phyloP scores from a whole-genome alignment of 2,797 vertebrate genomes.

The Pogonophryne albipinna region DNA sequence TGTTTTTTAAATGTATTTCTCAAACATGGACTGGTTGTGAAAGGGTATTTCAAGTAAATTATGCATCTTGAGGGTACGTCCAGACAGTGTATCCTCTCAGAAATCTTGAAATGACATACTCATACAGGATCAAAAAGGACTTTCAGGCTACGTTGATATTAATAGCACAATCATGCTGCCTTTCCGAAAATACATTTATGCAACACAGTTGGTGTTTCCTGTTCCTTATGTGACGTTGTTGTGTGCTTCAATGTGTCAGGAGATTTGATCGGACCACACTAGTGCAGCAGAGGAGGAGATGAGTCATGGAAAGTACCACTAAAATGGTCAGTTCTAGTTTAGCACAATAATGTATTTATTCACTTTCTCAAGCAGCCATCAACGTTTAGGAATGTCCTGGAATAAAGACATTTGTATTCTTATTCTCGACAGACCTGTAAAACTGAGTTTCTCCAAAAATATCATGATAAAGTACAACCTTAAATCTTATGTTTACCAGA shows the following conservation, averaged over 20 bases:
- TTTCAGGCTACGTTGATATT: constrained; percentile 55
- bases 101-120: constrained; percentile 31
- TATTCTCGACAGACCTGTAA: too few species aligned
- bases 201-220: constrained; percentile 71
- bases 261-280: constrained; percentile 18
- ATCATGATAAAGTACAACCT: too few species aligned
- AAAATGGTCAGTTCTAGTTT: background rate
- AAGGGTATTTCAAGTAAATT: constrained; percentile 1
- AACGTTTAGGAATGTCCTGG: too few species aligned
- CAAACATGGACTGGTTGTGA: background rate
- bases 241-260: constrained; percentile 25
- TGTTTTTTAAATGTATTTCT: background rate
- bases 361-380: background rate
- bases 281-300: constrained; percentile 18
- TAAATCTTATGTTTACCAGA: too few species aligned
- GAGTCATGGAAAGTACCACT: constrained; percentile 32
- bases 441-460: too few species aligned
- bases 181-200: constrained; percentile 66
- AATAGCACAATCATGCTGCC: constrained; percentile 66
- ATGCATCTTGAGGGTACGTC: background rate
- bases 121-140: constrained; percentile 57
- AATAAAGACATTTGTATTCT: too few species aligned
- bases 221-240: constrained; percentile 51
- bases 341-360: background rate
- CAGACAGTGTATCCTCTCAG: constrained; percentile 15